These are phyloP conservation scores for Lasius fuliginosus DNA, from an alignment of 2,888 invertebrate species.

Conservation along the genomic window DNA sequence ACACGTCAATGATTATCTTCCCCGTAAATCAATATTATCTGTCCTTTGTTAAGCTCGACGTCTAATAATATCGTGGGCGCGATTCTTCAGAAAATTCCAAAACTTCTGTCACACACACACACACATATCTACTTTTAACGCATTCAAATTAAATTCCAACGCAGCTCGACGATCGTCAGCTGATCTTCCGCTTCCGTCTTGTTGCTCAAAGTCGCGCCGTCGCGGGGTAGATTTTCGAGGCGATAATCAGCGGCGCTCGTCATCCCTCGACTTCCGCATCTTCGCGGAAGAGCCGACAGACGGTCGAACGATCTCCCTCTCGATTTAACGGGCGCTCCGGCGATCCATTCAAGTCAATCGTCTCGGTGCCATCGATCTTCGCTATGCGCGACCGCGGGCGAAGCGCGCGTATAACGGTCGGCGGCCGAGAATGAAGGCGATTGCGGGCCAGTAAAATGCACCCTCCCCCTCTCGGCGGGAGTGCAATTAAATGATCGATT, in stretches of 20 bases:
- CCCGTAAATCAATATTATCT: slow-evolving; percentile 3
- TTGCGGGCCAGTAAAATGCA: slow-evolving; percentile 64
- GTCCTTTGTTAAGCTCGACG: not conserved
- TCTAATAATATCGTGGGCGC: not conserved
- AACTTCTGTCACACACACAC: not conserved
- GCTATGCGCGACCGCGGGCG: slow-evolving; percentile 45
- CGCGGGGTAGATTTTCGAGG: slow-evolving; percentile 14
- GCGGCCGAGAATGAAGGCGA: slow-evolving; percentile 28
- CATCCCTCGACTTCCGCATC: slow-evolving; percentile 31
- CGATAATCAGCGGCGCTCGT: slow-evolving; percentile 54
- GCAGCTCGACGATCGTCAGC: not conserved
- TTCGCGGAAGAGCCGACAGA: slow-evolving; percentile 35
- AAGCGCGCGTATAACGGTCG: slow-evolving; percentile 63
- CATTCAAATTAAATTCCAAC: slow-evolving; percentile 7
- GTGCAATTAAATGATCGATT: slow-evolving; percentile 82
- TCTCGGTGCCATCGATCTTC: slow-evolving; percentile 68
- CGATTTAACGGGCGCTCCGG: slow-evolving; percentile 47
- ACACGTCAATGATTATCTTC: not conserved
- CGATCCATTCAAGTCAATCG: slow-evolving; percentile 70
- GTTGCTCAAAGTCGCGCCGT: slow-evolving; percentile 10
- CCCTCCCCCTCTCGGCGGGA: slow-evolving; percentile 72
- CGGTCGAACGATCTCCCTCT: slow-evolving; percentile 11
- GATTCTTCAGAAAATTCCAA: not conserved
- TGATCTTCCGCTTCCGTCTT: slow-evolving; percentile 21
- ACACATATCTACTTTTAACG: not conserved